Conservation (phyloP, 2,797 vertebrate species). For the Tenualosa thibaudeaui region DNA sequence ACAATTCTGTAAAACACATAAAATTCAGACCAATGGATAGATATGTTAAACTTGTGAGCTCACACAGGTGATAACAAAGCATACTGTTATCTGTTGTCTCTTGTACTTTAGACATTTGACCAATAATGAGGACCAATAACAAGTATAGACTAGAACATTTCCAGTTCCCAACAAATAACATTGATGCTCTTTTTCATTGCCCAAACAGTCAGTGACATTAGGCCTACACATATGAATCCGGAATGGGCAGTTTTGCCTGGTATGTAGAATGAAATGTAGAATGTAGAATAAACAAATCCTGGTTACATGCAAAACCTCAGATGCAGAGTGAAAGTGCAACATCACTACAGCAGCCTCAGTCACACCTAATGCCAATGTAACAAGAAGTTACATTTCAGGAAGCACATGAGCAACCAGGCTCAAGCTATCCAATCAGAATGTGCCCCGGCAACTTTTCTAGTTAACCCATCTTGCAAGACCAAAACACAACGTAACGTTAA, state of each 20-base stretch:
- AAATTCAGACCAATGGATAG: no score
- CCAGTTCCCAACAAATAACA: not conserved
- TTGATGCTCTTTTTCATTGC: no score
- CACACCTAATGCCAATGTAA: no score
- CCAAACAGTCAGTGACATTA: no score
- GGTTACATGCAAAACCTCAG: not conserved
- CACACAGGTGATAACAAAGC: not conserved
- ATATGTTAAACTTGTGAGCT: not conserved
- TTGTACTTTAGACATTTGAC: not conserved
- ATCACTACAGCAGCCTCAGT: not conserved
- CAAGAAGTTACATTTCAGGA: no score
- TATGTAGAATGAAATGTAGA: not conserved
- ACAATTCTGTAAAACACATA: no score
- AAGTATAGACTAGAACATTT: not conserved
- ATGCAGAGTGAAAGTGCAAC: not conserved
- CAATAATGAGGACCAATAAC: not conserved
- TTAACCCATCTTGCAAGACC: not conserved
- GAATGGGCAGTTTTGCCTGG: not conserved
- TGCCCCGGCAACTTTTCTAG: not conserved
- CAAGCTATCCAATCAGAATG: not conserved
- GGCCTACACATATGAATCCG: no score
- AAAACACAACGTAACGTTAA: not conserved
- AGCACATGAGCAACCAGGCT: not conserved
- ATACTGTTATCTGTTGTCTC: not conserved
- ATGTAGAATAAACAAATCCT: not conserved